Conservation (phyloP, 2,797 vertebrate genomes). For the Melanitta fusca region DNA sequence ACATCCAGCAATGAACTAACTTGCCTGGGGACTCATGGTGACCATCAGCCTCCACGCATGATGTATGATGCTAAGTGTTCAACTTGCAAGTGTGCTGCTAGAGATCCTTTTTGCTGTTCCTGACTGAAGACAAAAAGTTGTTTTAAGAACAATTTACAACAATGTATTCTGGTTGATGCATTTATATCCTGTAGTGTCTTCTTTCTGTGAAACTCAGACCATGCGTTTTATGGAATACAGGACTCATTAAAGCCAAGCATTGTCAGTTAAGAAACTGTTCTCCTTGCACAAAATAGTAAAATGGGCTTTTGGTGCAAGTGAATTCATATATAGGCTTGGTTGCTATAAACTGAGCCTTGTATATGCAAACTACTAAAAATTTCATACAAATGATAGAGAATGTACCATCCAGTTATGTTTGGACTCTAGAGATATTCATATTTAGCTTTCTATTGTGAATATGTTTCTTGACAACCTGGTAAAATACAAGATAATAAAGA, state of each 20-base stretch:
- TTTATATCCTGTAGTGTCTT: neutral
- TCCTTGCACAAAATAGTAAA: neutral
- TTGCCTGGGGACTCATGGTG: accelerated
- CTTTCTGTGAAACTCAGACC: neutral
- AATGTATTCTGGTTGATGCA: neutral
- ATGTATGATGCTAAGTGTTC: accelerated
- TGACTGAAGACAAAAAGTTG: neutral
- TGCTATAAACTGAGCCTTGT: neutral
- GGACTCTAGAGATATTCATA: neutral
- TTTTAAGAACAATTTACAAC: neutral
- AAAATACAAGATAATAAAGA: conserved; percentile 14
- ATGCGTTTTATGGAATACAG: neutral
- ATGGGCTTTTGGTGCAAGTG: neutral
- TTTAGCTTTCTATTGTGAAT: conserved; percentile 14
- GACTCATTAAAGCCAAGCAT: neutral
- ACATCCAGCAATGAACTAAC: neutral
- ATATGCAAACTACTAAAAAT: neutral
- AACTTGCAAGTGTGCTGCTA: neutral
- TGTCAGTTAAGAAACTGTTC: neutral
- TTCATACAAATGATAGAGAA: neutral
- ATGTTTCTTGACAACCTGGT: conserved; percentile 34
- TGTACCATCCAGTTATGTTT: conserved; percentile 3
- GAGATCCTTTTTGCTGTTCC: neutral
- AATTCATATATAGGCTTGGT: neutral
- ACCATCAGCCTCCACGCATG: neutral